phyloP scores from a whole-genome alignment of 2,797 vertebrate species.

The Leontocebus nigricollis region DNA sequence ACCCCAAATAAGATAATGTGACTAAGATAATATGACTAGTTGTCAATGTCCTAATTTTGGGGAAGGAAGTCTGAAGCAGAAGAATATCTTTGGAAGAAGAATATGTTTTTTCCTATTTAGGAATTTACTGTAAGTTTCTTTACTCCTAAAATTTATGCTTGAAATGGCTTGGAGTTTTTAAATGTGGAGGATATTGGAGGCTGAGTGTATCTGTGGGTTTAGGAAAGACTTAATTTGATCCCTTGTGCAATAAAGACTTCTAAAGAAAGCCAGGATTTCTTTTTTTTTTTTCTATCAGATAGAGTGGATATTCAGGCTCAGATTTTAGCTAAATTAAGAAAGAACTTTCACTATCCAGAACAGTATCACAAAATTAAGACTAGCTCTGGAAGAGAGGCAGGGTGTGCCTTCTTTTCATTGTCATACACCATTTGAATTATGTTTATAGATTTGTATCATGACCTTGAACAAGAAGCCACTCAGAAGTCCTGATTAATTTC shows the following conservation, averaged over 20 bases:
- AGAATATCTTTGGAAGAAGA: not conserved
- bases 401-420: not conserved
- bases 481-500: not conserved
- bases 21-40: not conserved
- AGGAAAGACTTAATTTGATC: not conserved
- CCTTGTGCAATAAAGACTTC: not conserved
- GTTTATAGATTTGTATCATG: not conserved
- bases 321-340: not conserved
- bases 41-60: not conserved
- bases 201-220: not conserved
- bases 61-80: conserved; percentile 9
- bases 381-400: not conserved
- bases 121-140: not conserved
- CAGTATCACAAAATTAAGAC: not conserved
- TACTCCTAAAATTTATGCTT: not conserved
- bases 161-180: not conserved
- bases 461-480: not conserved
- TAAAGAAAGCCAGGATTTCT: not conserved
- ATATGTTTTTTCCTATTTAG: not conserved
- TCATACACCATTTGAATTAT: not conserved
- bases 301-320: not conserved
- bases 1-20: not conserved
- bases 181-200: not conserved
- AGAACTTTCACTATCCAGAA: not conserved
- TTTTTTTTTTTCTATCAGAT: not conserved